Percentiles rank a stretch among this genome's conserved stretches.
phyloP scores from a whole-genome alignment of 2,797 vertebrate species.

The Diglossa cyanea region DNA sequence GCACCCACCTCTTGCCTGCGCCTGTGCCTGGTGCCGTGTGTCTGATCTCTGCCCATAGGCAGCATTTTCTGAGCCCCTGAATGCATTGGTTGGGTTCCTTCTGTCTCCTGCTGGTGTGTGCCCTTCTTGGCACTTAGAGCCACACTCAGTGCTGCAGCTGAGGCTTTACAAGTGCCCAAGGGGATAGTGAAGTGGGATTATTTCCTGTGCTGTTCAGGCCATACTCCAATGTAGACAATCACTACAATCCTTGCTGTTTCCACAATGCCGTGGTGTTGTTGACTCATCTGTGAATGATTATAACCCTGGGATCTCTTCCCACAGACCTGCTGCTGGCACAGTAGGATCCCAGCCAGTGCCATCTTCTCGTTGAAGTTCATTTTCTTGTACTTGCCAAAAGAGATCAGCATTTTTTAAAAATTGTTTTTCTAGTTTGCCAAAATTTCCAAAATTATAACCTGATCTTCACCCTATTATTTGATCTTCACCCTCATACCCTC shows the following conservation, averaged over 20 bases:
- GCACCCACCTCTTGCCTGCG: background rate
- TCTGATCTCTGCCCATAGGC: background rate
- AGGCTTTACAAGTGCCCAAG: background rate
- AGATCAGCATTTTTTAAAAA: background rate
- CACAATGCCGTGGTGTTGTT: background rate
- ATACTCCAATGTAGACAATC: background rate
- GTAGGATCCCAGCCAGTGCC: background rate
- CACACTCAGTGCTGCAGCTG: background rate
- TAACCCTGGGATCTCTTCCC: background rate
- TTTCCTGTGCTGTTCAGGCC: background rate
- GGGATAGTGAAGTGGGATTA: background rate
- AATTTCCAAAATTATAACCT: background rate
- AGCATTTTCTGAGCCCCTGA: background rate
- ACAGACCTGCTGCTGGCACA: background rate
- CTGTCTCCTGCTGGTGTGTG: background rate
- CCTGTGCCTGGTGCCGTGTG: background rate
- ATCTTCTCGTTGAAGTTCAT: background rate
- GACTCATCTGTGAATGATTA: background rate
- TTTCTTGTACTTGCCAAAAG: background rate
- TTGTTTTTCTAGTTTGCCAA: background rate
- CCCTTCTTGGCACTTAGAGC: background rate
- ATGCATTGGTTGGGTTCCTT: background rate
- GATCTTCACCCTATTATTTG: background rate
- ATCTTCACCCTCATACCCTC: background rate
- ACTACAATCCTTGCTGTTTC: background rate